Conservation (phyloP, 2,113 vertebrate genomes). For the Xenopus laevis region DNA sequence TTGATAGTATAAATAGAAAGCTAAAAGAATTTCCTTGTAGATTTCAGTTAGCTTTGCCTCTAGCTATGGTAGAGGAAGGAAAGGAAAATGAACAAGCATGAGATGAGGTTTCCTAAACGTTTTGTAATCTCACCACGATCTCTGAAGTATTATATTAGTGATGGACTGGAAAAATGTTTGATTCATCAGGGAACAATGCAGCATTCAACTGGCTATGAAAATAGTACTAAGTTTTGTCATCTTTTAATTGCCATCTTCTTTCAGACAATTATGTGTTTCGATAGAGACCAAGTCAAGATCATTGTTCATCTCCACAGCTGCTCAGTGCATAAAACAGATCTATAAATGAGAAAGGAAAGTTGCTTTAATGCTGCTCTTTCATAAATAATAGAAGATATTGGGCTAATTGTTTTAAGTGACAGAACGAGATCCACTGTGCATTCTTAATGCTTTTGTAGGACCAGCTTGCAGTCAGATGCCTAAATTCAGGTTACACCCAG, state of each 20-base stretch:
- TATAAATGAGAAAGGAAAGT: neutral
- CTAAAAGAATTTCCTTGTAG: constrained; percentile 8
- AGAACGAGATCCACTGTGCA: neutral
- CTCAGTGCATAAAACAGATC: constrained; percentile 16
- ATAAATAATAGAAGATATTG: constrained; percentile 33
- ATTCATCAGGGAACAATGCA: constrained; percentile 35
- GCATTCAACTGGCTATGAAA: constrained; percentile 38
- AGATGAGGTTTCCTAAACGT: neutral
- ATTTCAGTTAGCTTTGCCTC: constrained; percentile 23
- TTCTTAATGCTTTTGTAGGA: constrained; percentile 5
- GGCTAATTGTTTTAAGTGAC: neutral
- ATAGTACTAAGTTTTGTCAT: constrained; percentile 39
- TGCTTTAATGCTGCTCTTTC: constrained; percentile 24
- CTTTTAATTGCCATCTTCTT: constrained; percentile 33
- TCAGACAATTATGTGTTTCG: constrained; percentile 31
- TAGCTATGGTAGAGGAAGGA: no score
- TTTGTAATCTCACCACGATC: constrained; percentile 16
- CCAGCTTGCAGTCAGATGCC: neutral
- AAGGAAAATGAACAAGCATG: no score
- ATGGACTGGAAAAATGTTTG: constrained; percentile 34
- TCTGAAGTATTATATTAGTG: constrained; percentile 34
- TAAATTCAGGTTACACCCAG: constrained; percentile 6
- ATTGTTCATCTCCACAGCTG: constrained; percentile 39
- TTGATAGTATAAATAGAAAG: constrained; percentile 2
- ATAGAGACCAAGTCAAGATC: constrained; percentile 30